Base-by-base conservation (phyloP, 2,888 invertebrate genomes). In the Neuroscelio doddi region DNA sequence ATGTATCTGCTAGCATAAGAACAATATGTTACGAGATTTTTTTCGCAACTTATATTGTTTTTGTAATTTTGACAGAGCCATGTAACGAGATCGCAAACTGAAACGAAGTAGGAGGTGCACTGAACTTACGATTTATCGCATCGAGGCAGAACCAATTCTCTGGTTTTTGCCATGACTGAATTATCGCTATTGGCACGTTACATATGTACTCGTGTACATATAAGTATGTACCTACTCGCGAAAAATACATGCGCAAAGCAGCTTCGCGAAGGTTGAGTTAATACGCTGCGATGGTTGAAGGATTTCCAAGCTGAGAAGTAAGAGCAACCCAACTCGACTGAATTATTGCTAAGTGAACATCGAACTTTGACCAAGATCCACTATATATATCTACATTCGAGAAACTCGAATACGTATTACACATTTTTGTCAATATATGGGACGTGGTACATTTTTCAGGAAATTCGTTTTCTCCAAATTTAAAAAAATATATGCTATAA, bases 101-200 rank as follows among this genome's bases (percentile, higher is more conserved):
- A 66, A 64, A 56, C 36, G 63, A 70, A 65, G 70, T 63, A 68
- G 65, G 68, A 74, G 72, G 74, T 58, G 75, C 70, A 71, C 57
- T 65, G 70, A 62, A 65, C 70, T 64, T 45, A 61, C 56, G 69
- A 68, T 71, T 66, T 66, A 66, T 74, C 71, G 71, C 69, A 64
- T 56, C 66, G 66, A 66, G 58, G 70, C 70, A 70, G 70, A 73
- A 76, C 73, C 73, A 73, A 75, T 76, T 70, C 72, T 70, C 73
- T 68, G 73, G 68, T 77, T 78, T 78, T 76, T 77, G 72, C 69
- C 70, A 69, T 70, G 71, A 64, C 77, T 81, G 80, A 82, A 77
- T 82, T 81, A 81, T 80, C 80, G 81, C 80, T 81, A 81, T 80
- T 81, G 81, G 80, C 77, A 71, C 73, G 74, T 76, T 75, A 66